These are phyloP conservation scores for Rhagologus leucostigma DNA, from an alignment of 2,113 vertebrate species.

Conservation along the genomic window DNA sequence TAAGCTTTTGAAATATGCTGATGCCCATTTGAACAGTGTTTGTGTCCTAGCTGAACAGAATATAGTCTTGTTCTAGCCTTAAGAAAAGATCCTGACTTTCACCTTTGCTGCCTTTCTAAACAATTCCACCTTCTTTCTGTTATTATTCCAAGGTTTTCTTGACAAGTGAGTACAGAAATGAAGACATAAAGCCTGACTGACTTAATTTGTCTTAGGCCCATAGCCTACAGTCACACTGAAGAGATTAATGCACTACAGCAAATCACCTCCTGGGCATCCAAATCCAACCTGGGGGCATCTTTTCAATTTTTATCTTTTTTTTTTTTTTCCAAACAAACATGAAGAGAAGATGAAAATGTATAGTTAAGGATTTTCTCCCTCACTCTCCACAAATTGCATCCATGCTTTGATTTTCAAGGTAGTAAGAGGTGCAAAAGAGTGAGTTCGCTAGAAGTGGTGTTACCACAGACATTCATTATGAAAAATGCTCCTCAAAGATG, in stretches of 20 bases:
- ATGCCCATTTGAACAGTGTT: neutral
- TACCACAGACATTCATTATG: neutral
- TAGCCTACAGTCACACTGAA: neutral
- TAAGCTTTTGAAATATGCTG: neutral
- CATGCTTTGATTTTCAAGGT: neutral
- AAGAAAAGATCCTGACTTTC: neutral
- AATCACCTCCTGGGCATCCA: neutral
- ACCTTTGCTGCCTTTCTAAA: neutral
- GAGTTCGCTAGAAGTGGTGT: neutral
- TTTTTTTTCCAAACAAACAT: neutral
- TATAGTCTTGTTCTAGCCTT: neutral
- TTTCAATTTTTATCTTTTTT: neutral
- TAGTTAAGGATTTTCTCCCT: neutral
- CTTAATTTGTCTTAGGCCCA: slow-evolving; percentile 23
- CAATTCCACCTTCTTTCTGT: neutral
- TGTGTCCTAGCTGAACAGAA: neutral
- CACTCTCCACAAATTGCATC: neutral
- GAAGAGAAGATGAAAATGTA: neutral
- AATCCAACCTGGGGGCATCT: neutral
- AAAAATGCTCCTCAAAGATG: neutral
- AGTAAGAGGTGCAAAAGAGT: neutral
- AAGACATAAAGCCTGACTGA: slow-evolving; percentile 11
- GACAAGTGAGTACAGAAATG: slow-evolving; percentile 13
- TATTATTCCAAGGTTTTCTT: neutral
- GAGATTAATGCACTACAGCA: slow-evolving; percentile 20